Percentiles rank a stretch among this genome's conserved stretches.
Evolutionary conservation across 2,888 invertebrate genomes (phyloP).

Genomic region (Selenia dentaria): DNA sequence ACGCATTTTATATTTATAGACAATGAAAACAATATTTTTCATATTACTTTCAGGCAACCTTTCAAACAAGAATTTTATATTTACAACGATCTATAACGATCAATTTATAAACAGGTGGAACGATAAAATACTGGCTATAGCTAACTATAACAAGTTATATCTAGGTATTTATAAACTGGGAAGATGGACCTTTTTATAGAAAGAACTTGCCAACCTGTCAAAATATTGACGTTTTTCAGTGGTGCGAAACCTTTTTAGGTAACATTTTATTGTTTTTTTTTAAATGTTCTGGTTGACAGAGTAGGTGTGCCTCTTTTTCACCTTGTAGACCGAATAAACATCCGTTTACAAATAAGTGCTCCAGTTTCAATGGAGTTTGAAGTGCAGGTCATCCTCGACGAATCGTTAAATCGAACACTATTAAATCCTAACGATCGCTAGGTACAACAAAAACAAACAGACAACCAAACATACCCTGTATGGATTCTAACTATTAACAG

Average conservation of each 20-base stretch:
- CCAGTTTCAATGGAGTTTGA: constrained; percentile 50
- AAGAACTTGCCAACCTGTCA: too few species aligned
- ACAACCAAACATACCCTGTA: constrained; percentile 61
- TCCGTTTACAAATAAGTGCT: constrained; percentile 59
- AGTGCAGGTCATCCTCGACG: constrained; percentile 42
- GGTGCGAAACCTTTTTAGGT: constrained; percentile 16
- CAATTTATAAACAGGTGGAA: constrained; percentile 16
- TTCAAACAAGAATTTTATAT: constrained; percentile 1
- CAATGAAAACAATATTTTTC: too few species aligned
- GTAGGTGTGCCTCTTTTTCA: too few species aligned
- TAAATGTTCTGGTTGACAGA: too few species aligned
- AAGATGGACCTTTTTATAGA: too few species aligned
- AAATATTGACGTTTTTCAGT: constrained; percentile 10
- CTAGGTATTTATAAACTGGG: too few species aligned
- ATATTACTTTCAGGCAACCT: constrained; percentile 1
- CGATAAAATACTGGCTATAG: too few species aligned
- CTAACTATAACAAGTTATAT: too few species aligned
- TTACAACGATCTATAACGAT: constrained; percentile 10
- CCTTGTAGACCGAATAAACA: too few species aligned
- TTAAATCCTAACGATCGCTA: constrained; percentile 50
- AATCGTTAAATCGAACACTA: constrained; percentile 44
- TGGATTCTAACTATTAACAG: constrained; percentile 61
- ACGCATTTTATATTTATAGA: too few species aligned
- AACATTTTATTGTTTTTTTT: too few species aligned
- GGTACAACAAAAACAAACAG: constrained; percentile 40